These are phyloP conservation scores for Argyrosomus regius DNA, from an alignment of 2,797 vertebrate genomes.

Conservation along the genomic window DNA sequence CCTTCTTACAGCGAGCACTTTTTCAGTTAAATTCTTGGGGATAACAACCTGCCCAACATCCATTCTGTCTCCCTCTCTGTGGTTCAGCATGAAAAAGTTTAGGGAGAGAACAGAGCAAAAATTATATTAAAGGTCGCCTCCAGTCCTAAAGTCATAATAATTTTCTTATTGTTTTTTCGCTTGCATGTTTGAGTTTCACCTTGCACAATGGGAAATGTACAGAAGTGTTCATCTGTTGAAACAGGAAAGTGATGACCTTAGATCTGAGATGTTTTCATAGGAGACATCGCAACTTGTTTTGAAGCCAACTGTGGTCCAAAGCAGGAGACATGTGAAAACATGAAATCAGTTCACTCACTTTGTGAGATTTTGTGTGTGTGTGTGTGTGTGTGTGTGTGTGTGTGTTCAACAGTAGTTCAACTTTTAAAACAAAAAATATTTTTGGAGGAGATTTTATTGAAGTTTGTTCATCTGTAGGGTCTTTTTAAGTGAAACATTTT, in stretches of 20 bases:
- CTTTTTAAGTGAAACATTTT: too few species aligned
- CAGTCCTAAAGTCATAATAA: not conserved
- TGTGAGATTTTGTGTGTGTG: too few species aligned
- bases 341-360: not conserved
- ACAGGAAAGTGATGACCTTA: not conserved
- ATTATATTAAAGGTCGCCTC: not conserved
- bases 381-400: too few species aligned
- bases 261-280: not conserved
- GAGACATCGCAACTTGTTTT: not conserved
- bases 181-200: not conserved
- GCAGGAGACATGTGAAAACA: not conserved
- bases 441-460: not conserved
- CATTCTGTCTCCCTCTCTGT: not conserved
- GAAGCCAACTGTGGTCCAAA: not conserved
- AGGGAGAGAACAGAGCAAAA: not conserved
- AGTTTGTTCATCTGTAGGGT: too few species aligned
- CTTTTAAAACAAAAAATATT: too few species aligned
- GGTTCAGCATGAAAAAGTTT: not conserved
- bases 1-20: constrained; percentile 34
- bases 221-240: too few species aligned
- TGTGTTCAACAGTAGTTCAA: too few species aligned
- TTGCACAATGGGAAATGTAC: not conserved
- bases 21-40: constrained; percentile 44
- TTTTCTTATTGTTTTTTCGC: not conserved
- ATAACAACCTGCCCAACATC: constrained; percentile 27